Evolutionary conservation across 2,888 invertebrate genomes (phyloP).

Genomic region (Oligia strigilis): DNA sequence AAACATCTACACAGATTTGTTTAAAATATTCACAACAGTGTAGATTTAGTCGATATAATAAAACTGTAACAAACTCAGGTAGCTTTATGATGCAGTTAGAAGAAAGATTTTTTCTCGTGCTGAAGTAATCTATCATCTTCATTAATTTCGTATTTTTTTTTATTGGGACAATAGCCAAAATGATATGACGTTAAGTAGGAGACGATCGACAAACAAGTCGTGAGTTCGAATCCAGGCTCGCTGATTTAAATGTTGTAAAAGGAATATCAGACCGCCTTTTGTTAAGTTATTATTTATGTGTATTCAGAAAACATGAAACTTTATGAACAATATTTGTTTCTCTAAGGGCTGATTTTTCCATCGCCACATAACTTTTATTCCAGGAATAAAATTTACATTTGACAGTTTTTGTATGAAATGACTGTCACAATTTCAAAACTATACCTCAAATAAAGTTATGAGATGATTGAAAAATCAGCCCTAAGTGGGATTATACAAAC

Average conservation of each 20-base stretch:
- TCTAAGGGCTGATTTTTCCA: too few species aligned
- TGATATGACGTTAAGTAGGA: neutral
- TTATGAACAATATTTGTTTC: too few species aligned
- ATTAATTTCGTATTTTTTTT: neutral
- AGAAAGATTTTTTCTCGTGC: neutral
- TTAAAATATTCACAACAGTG: neutral
- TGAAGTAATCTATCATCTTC: neutral
- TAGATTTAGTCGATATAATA: neutral
- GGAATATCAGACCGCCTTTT: neutral
- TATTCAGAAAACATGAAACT: neutral
- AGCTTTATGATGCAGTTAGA: too few species aligned
- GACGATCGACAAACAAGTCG: neutral
- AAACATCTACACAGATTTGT: neutral
- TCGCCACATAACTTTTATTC: too few species aligned
- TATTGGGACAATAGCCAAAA: neutral
- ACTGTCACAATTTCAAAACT: too few species aligned
- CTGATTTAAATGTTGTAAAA: neutral
- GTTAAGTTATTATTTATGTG: neutral
- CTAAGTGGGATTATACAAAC: neutral
- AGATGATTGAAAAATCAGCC: too few species aligned
- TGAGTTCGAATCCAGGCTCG: neutral
- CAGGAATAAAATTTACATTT: too few species aligned
- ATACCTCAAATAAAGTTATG: too few species aligned
- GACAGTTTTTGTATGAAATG: too few species aligned
- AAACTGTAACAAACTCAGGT: neutral